These are phyloP conservation scores for Danio aesculapii DNA, from an alignment of 2,797 vertebrate genomes.

Conservation along the genomic window DNA sequence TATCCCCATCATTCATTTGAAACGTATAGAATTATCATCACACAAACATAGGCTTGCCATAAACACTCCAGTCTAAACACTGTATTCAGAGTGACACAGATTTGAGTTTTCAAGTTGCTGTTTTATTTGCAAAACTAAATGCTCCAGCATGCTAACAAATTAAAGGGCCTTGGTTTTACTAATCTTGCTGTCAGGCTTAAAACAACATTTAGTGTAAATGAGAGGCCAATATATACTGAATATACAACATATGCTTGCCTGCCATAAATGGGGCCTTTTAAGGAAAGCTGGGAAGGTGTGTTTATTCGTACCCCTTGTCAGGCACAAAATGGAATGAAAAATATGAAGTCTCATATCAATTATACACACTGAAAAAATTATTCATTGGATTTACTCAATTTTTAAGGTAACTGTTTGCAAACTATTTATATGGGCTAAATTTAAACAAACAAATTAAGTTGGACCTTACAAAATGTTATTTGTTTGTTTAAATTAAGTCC, in stretches of 20 bases:
- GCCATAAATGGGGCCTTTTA: neutral
- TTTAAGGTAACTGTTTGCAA: too few relatives aligned
- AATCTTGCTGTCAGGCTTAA: slow-evolving; percentile 6
- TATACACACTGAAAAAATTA: too few relatives aligned
- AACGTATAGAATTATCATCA: slow-evolving; percentile 22
- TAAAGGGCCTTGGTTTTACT: neutral
- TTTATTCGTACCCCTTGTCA: too few relatives aligned
- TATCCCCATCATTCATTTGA: slow-evolving; percentile 9
- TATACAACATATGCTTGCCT: neutral
- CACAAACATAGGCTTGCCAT: neutral
- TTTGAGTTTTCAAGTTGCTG: neutral
- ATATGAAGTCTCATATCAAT: too few relatives aligned
- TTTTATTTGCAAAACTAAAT: slow-evolving; percentile 18
- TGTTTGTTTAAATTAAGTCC: too few relatives aligned
- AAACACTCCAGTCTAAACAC: slow-evolving; percentile 24
- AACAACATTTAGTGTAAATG: neutral
- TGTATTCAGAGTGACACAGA: neutral
- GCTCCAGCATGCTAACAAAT: slow-evolving; percentile 2
- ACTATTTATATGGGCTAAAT: too few relatives aligned
- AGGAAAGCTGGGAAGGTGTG: too few relatives aligned
- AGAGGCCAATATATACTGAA: slow-evolving; percentile 1
- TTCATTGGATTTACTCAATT: too few relatives aligned
- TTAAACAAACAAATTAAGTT: too few relatives aligned
- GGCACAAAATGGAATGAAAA: too few relatives aligned
- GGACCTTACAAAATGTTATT: too few relatives aligned